Evolutionary conservation across 2,113 vertebrate species (phyloP).

Genomic region (Isurus oxyrinchus): DNA sequence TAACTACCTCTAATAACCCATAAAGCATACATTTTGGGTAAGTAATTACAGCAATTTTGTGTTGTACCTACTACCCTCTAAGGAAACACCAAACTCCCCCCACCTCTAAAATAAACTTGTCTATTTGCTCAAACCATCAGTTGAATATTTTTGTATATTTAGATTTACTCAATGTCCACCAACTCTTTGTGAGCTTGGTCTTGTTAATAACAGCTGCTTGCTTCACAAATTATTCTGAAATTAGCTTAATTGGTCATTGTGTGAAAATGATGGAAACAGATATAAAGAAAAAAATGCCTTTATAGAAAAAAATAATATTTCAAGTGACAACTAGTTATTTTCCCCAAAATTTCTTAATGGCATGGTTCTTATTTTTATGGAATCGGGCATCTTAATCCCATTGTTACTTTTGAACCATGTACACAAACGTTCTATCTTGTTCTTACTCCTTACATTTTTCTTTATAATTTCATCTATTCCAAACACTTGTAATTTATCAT

Average conservation of each 20-base stretch:
- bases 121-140: conserved; percentile 56
- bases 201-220: neutral
- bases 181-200: neutral
- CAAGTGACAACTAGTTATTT: neutral
- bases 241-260: neutral
- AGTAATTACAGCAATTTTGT: conserved; percentile 80
- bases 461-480: conserved; percentile 39
- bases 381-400: neutral
- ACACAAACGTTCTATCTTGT: neutral
- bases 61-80: conserved; percentile 72
- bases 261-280: neutral
- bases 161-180: neutral
- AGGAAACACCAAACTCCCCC: conserved; percentile 68
- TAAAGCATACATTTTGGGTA: conserved; percentile 79
- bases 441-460: neutral
- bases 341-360: neutral
- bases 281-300: neutral
- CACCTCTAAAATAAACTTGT: conserved; percentile 69
- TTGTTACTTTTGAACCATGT: neutral
- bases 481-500: conserved; percentile 46
- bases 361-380: neutral
- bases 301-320: neutral
- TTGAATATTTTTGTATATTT: conserved; percentile 58
- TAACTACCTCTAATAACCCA: conserved; percentile 84
- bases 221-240: conserved; percentile 16